Evolutionary conservation across 1,140 invertebrate species (phyloP).

Genomic region (Drosophila virilis): DNA sequence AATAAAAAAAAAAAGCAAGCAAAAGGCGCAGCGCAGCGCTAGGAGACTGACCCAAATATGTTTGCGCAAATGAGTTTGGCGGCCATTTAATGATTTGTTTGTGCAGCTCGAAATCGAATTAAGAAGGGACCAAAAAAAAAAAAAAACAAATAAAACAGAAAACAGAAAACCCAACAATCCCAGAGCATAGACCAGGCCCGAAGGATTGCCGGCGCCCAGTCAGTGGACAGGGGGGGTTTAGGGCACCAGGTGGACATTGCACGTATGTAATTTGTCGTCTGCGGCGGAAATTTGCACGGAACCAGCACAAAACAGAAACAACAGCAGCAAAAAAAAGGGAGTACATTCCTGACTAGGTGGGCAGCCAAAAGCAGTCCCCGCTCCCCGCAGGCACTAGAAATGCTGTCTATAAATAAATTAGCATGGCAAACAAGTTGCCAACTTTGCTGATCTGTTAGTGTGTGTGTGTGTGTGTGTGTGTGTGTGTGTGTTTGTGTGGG

Average conservation of each 20-base stretch:
- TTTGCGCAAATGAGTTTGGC: conserved; percentile 71
- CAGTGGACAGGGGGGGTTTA: background rate
- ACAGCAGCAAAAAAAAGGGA: conserved; percentile 12
- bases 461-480: conserved; percentile 5
- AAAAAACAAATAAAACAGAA: background rate
- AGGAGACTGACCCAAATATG: conserved; percentile 64
- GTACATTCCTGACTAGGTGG: conserved; percentile 36
- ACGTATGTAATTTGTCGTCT: conserved; percentile 79
- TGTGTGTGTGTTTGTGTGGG: conserved; percentile 23
- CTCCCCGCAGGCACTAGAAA: conserved; percentile 20
- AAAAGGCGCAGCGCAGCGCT: background rate
- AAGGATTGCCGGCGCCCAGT: background rate
- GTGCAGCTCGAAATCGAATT: conserved; percentile 68
- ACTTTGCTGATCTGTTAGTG: conserved; percentile 31
- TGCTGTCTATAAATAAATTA: conserved; percentile 81
- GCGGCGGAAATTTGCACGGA: conserved; percentile 75
- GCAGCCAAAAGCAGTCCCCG: background rate
- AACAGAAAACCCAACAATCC: conserved; percentile 2
- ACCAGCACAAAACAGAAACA: conserved; percentile 31
- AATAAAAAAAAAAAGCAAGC: conserved; percentile 4
- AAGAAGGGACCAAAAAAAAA: conserved; percentile 31
- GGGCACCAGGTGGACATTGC: conserved; percentile 52
- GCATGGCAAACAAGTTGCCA: conserved; percentile 76
- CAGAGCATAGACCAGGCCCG: background rate
- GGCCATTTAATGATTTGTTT: conserved; percentile 78